Conservation (phyloP, 2,113 vertebrate species). For the Sturnira hondurensis region DNA sequence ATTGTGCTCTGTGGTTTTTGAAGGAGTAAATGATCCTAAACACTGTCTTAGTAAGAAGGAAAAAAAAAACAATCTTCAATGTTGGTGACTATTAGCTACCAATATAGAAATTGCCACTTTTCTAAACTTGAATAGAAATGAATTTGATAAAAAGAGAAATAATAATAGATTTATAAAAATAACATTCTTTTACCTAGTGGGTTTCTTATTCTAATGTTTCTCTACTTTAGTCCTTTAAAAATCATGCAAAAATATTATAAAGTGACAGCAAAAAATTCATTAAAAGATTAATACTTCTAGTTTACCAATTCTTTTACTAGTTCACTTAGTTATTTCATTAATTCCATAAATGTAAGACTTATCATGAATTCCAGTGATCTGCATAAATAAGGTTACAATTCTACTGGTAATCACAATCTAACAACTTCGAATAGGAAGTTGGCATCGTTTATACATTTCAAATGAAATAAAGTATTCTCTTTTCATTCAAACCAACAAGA, state of each 20-base stretch:
- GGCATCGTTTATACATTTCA: conserved; percentile 74
- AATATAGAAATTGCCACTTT: conserved; percentile 74
- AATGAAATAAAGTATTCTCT: conserved; percentile 43
- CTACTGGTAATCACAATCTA: conserved; percentile 69
- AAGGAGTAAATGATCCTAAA: conserved; percentile 81
- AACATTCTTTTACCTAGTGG: conserved; percentile 80
- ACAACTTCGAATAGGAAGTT: conserved; percentile 77
- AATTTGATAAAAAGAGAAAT: conserved; percentile 82
- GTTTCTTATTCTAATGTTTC: conserved; percentile 82
- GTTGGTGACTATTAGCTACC: conserved; percentile 79
- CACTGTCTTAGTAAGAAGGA: conserved; percentile 66
- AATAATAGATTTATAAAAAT: conserved; percentile 83
- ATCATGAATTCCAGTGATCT: conserved; percentile 82
- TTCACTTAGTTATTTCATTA: conserved; percentile 88
- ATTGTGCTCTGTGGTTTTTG: conserved; percentile 75
- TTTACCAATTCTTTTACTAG: conserved; percentile 85
- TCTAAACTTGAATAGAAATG: conserved; percentile 79
- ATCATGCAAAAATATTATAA: conserved; percentile 81
- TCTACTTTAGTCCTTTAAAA: conserved; percentile 81
- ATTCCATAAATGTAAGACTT: conserved; percentile 86
- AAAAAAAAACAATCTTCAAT: conserved; percentile 68
- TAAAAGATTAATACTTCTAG: conserved; percentile 85
- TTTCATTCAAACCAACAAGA: background rate
- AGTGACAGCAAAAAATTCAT: conserved; percentile 84
- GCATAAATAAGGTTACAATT: conserved; percentile 83